phyloP scores from a whole-genome alignment of 1,140 invertebrate species.

The Philopotamus ludificatus region DNA sequence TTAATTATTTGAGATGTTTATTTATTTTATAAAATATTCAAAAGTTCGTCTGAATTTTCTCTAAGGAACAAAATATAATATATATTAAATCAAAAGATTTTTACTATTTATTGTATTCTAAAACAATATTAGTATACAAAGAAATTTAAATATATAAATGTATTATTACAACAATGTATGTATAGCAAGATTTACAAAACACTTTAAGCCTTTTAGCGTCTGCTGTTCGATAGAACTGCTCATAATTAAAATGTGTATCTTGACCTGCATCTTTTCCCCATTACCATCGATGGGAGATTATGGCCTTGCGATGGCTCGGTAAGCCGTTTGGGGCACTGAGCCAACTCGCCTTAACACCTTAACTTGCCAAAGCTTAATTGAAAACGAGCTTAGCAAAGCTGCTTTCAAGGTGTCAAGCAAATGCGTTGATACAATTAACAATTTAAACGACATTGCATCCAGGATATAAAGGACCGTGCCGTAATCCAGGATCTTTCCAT shows the following conservation, averaged over 20 bases:
- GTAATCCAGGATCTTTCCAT: no score
- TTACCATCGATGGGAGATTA: slow-evolving; percentile 14
- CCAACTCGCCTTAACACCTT: slow-evolving; percentile 11
- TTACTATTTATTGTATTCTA: no score
- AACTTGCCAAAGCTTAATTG: slow-evolving; percentile 20
- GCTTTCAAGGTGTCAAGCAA: background rate
- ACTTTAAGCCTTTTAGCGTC: no score
- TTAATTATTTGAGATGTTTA: no score
- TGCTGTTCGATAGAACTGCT: background rate
- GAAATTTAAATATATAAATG: no score
- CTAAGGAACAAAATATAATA: no score
- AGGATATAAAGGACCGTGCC: background rate
- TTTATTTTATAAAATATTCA: no score
- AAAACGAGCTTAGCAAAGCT: slow-evolving; percentile 10
- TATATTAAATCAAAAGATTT: no score
- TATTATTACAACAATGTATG: no score
- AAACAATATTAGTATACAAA: no score
- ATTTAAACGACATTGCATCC: slow-evolving; percentile 1
- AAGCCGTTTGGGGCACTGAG: slow-evolving; percentile 4
- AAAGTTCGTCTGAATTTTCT: no score
- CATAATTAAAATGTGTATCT: slow-evolving; percentile 3
- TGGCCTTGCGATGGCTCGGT: background rate
- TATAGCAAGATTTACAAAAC: no score
- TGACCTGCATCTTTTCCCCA: slow-evolving; percentile 5
- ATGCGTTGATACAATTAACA: slow-evolving; percentile 12